Base-by-base conservation (phyloP, 2,888 invertebrate species). In the Cantharis lateralis region DNA sequence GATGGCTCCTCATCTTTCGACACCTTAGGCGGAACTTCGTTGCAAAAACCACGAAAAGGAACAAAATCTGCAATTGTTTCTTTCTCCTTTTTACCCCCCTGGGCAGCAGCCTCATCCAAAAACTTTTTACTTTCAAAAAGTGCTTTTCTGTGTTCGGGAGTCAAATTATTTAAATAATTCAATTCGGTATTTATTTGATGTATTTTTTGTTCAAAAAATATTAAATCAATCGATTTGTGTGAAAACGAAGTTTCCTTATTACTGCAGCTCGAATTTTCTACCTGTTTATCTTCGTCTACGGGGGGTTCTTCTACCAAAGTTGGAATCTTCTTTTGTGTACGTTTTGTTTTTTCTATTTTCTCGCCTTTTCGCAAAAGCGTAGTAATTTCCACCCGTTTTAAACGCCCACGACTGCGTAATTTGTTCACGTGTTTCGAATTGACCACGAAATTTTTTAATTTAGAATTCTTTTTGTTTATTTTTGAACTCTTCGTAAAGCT, bases 41-140 rank as follows among this genome's bases (percentile, higher is more conserved):
- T 48, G n/a, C 7, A 13, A n/a, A 48, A 48, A 48, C 48, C 48
- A 48, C 48, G 48, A 48, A 48, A 48, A 48, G 48, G 48, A 48
- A 48, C 48, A 48, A 48, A 48, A n/a, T 48, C 48, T 3, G 48
- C 5, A 48, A 1, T 48, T n/a, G 13, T 7, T n/a, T 48, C 48
- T n/a, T 48, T 48, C 7, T n/a, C 13, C 7, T 48, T 48, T 4
- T n/a, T n/a, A n/a, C 7, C 7, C 4, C 1, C n/a, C 7, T 48
- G n/a, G 7, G 48, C 62, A 11, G 16, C 20, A 61, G 24, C 15
- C 4, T 20, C 16, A 11, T 64, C 62, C 24, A 75, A n/a, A 62
- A 78, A 79, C 28, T 71, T 79, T 70, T 72, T 75, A 69, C 77
- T 79, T 69, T 77, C 79, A 15, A 77, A 62, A 13, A 75, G 69